phyloP scores from a whole-genome alignment of 1,140 invertebrate species.

The Wasmannia auropunctata region DNA sequence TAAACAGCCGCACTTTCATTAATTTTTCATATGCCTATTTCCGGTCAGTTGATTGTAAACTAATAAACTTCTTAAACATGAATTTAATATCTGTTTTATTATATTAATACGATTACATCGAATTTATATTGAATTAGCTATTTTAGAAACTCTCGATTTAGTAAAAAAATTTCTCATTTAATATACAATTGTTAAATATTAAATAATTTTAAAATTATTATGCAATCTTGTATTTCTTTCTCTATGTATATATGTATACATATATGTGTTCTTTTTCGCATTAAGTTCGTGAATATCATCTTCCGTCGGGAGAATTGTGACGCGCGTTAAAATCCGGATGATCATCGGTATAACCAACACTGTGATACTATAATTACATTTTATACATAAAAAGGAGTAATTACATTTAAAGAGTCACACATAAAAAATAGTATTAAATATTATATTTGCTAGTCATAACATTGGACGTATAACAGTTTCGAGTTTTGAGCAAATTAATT shows the following conservation, averaged over 20 bases:
- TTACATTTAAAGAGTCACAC: not conserved
- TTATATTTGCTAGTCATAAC: not conserved
- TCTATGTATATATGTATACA: too few species aligned
- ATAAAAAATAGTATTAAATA: not conserved
- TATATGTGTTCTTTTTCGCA: not conserved
- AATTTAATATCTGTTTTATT: not conserved
- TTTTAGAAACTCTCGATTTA: not conserved
- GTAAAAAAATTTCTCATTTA: not conserved
- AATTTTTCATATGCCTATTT: not conserved
- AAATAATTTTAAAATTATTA: not conserved
- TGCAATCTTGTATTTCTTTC: not conserved
- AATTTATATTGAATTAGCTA: not conserved
- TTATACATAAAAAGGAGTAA: not conserved
- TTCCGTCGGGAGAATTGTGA: constrained; percentile 17
- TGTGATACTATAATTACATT: not conserved
- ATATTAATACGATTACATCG: not conserved
- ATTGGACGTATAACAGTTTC: not conserved
- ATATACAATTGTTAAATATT: not conserved
- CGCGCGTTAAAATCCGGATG: not conserved
- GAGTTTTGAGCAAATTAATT: not conserved
- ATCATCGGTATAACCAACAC: not conserved
- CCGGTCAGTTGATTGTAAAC: not conserved
- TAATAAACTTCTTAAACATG: not conserved
- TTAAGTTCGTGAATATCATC: not conserved
- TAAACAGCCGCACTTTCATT: not conserved